A percentile compares a stretch with the other conserved stretches of the same genome.
Conservation (phyloP, 2,113 vertebrate species). For the Thermophis baileyi region DNA sequence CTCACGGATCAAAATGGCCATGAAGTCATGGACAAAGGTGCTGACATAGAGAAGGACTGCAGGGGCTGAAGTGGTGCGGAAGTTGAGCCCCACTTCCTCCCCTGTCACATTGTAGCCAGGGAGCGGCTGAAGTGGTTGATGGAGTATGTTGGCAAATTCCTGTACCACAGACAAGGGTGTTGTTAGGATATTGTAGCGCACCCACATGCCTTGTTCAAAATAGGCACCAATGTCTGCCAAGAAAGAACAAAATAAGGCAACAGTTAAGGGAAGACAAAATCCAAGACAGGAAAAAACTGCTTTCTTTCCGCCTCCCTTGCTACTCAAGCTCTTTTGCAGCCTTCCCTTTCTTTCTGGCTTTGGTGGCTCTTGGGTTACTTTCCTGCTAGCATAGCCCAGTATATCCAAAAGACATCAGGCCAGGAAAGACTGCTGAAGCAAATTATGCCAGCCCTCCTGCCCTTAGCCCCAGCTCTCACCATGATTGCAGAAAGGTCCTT, state of each 20-base stretch:
- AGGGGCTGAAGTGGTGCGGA: slow-evolving; percentile 84
- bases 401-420: not conserved
- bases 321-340: not conserved
- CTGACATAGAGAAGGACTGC: slow-evolving; percentile 93
- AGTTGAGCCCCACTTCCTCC: slow-evolving; percentile 95
- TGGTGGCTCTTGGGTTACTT: not conserved
- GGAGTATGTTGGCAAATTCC: slow-evolving; percentile 85
- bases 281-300: not conserved
- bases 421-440: rapidly evolving
- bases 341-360: not conserved
- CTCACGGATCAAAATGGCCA: slow-evolving; percentile 86
- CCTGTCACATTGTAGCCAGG: slow-evolving; percentile 90
- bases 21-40: slow-evolving; percentile 90
- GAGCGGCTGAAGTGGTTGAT: slow-evolving; percentile 80
- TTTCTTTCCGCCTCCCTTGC: not conserved
- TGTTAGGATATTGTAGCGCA: slow-evolving; percentile 88
- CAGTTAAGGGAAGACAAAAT: not conserved
- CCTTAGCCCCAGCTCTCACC: slow-evolving; percentile 67
- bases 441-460: rapidly evolving
- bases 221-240: slow-evolving; percentile 86
- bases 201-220: slow-evolving; percentile 89
- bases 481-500: slow-evolving; percentile 91
- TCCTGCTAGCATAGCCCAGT: not conserved
- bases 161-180: slow-evolving; percentile 79
- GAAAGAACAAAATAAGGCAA: rapidly evolving